A percentile compares a stretch with the other conserved stretches of the same genome.
Evolutionary conservation across 2,888 invertebrate genomes (phyloP).

Genomic region (Lottia scabra): DNA sequence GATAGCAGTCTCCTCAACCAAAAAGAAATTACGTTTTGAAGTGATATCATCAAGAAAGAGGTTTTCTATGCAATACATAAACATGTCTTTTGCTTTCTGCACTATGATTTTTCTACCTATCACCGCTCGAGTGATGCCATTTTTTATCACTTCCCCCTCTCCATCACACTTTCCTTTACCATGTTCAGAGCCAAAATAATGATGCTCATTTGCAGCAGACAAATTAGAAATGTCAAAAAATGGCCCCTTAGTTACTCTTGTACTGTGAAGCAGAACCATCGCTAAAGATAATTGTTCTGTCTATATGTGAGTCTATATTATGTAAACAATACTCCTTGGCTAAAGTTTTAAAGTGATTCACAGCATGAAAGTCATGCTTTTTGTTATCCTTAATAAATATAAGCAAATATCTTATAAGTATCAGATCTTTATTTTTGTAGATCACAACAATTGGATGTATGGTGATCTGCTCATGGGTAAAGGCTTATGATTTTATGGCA

Average conservation of each 20-base stretch:
- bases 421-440: neutral
- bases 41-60: neutral
- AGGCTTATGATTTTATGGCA: neutral
- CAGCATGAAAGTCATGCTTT: neutral
- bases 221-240: neutral
- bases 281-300: neutral
- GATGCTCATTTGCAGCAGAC: neutral
- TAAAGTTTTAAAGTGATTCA: neutral
- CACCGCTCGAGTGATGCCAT: neutral
- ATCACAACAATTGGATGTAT: neutral
- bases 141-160: neutral
- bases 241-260: neutral
- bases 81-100: neutral
- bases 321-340: too few species aligned
- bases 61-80: neutral
- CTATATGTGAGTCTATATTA: too few species aligned
- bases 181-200: neutral
- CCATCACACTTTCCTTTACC: neutral
- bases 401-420: neutral
- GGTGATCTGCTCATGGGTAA: neutral
- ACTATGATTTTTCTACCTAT: neutral
- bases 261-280: neutral
- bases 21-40: neutral
- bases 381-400: neutral
- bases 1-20: neutral